Evolutionary conservation across 2,113 vertebrate species (phyloP).

Genomic region (Myxocyprinus asiaticus): DNA sequence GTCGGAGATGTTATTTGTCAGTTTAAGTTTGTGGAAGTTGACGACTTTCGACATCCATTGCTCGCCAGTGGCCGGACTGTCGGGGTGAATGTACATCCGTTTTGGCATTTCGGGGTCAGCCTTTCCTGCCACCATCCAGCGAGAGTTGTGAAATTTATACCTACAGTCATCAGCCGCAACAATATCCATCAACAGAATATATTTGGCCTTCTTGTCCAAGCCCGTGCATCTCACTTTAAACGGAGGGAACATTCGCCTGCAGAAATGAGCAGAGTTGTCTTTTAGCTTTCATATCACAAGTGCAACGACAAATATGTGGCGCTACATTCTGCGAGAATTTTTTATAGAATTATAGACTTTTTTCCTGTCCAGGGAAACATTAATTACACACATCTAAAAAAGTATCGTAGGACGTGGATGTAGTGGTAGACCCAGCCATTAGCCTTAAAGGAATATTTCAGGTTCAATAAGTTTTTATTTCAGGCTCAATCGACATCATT

Average conservation of each 20-base stretch:
- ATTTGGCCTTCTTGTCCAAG: conserved; percentile 99
- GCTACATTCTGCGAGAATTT: background rate
- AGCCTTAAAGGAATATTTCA: background rate
- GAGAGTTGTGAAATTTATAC: conserved; percentile 99
- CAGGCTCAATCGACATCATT: too few species aligned
- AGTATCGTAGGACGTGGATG: background rate
- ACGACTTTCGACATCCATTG: conserved; percentile 99
- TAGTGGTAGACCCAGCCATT: background rate
- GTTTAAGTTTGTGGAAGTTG: conserved; percentile 99
- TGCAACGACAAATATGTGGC: background rate
- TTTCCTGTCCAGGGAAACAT: background rate
- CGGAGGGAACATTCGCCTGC: conserved; percentile 97
- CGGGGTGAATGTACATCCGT: conserved; percentile 99
- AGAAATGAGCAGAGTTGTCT: conserved; percentile 14
- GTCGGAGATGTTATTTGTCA: conserved; percentile 99
- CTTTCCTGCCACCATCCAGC: conserved; percentile 99
- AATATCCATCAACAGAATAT: conserved; percentile 98
- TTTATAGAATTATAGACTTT: background rate
- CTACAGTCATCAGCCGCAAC: conserved; percentile 98
- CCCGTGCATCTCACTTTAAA: conserved; percentile 99
- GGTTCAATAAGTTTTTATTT: too few species aligned
- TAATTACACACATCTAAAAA: background rate
- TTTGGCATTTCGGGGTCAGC: conserved; percentile 99
- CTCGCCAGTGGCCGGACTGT: conserved; percentile 97
- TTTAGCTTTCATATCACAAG: background rate